phyloP scores from a whole-genome alignment of 2,888 invertebrate species.

The Ellobium chinense region DNA sequence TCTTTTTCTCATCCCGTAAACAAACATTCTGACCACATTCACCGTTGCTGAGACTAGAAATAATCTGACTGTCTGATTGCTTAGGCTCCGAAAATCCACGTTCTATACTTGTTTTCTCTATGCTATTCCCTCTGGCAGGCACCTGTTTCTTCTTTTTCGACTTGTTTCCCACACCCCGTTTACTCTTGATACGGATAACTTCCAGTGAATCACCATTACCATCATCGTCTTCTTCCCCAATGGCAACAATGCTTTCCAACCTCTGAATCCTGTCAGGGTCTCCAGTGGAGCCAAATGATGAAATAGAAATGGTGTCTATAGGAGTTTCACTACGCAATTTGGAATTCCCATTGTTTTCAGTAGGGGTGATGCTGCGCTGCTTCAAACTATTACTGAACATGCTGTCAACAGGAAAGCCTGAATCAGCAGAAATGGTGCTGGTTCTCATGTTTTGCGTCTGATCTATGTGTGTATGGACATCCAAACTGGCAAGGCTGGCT shows the following conservation, averaged over 20 bases:
- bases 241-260: background rate
- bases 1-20: too few species aligned
- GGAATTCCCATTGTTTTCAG: background rate
- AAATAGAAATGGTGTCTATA: background rate
- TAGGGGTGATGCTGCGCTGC: conserved; percentile 16
- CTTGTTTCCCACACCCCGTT: background rate
- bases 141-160: conserved; percentile 16
- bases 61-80: background rate
- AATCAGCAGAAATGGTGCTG: conserved; percentile 46
- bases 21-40: background rate
- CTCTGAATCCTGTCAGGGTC: conserved; percentile 32
- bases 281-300: background rate
- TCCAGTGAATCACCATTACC: background rate
- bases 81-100: background rate
- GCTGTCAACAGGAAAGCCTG: conserved; percentile 39
- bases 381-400: background rate
- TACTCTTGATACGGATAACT: conserved; percentile 21
- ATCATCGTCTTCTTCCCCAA: background rate
- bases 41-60: too few species aligned
- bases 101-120: background rate
- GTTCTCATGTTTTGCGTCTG: background rate
- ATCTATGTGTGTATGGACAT: conserved; percentile 30
- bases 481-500: conserved; percentile 56
- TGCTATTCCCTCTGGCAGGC: background rate
- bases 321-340: background rate